Percentiles rank a stretch among this genome's conserved stretches.
These are phyloP conservation scores for Pygmarrhopalites habei DNA, from an alignment of 1,140 invertebrate species.

Conservation along the genomic window DNA sequence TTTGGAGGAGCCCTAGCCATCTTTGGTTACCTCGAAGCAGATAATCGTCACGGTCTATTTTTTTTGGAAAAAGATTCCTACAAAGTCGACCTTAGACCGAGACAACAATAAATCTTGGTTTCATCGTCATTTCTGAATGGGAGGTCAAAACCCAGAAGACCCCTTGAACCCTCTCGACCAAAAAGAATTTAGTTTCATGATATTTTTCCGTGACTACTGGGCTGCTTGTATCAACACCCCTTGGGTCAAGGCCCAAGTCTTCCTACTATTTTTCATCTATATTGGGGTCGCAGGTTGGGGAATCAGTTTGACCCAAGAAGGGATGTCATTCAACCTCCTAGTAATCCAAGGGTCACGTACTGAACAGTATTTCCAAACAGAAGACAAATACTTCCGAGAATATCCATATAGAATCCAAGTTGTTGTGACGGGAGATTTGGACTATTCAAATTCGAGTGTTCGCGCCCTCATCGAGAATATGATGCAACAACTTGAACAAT, in stretches of 20 bases:
- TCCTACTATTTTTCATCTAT: conserved; percentile 62
- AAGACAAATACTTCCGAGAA: conserved; percentile 81
- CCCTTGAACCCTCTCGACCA: conserved; percentile 80
- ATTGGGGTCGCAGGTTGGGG: conserved; percentile 79
- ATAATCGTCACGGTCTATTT: too few species aligned
- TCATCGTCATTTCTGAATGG: conserved; percentile 71
- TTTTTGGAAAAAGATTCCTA: conserved; percentile 59
- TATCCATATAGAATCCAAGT: conserved; percentile 85
- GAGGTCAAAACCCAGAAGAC: conserved; percentile 71
- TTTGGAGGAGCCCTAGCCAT: conserved; percentile 86
- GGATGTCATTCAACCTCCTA: conserved; percentile 73
- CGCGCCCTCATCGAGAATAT: conserved; percentile 72
- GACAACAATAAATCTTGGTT: conserved; percentile 56
- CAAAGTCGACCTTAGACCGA: conserved; percentile 46
- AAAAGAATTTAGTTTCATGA: conserved; percentile 76
- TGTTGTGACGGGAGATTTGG: conserved; percentile 70
- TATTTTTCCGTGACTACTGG: conserved; percentile 77
- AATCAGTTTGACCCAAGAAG: conserved; percentile 78
- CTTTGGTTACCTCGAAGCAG: conserved; percentile 81
- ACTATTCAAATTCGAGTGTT: conserved; percentile 73
- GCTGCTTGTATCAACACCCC: conserved; percentile 67
- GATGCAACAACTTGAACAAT: conserved; percentile 69
- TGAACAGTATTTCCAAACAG: conserved; percentile 77
- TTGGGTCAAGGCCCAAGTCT: conserved; percentile 61
- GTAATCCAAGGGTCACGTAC: conserved; percentile 84